A percentile compares a stretch with the other conserved stretches of the same genome.
Conservation (phyloP, 1,140 invertebrate species). For the Papilio machaon region DNA sequence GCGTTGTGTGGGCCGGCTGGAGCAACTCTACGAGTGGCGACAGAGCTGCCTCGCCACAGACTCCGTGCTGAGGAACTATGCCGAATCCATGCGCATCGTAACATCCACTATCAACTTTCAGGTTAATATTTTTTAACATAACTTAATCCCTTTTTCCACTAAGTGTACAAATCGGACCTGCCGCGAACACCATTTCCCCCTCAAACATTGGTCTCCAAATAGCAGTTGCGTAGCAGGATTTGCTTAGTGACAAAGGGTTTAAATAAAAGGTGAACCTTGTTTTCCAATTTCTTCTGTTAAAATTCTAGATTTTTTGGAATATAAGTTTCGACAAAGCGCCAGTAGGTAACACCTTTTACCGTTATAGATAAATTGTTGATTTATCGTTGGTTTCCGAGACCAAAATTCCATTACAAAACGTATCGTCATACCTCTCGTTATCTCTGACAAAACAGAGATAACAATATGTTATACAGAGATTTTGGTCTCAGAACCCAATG, state of each 20-base stretch:
- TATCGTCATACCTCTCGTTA: no score
- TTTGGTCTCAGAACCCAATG: no score
- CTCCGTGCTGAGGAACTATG: constrained; percentile 85
- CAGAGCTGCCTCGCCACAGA: constrained; percentile 85
- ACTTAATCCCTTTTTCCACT: neutral
- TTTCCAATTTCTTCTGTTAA: no score
- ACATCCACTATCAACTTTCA: constrained; percentile 85
- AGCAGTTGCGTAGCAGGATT: neutral
- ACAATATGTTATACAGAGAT: no score
- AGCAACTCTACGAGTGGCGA: constrained; percentile 87
- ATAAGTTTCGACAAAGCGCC: neutral
- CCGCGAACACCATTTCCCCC: neutral
- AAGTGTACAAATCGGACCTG: neutral
- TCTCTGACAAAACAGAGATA: no score
- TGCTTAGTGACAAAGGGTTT: neutral
- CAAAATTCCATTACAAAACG: no score
- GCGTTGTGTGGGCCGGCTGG: constrained; percentile 84
- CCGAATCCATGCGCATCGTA: constrained; percentile 85
- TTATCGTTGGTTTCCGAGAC: no score
- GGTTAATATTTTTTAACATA: constrained; percentile 64
- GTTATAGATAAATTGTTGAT: neutral
- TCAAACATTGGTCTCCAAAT: neutral
- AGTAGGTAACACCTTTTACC: neutral
- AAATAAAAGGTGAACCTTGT: neutral
- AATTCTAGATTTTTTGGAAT: neutral